Percentiles rank a stretch among this genome's conserved stretches.
Evolutionary conservation across 1,140 invertebrate genomes (phyloP).

Genomic region (Drosophila asahinai): DNA sequence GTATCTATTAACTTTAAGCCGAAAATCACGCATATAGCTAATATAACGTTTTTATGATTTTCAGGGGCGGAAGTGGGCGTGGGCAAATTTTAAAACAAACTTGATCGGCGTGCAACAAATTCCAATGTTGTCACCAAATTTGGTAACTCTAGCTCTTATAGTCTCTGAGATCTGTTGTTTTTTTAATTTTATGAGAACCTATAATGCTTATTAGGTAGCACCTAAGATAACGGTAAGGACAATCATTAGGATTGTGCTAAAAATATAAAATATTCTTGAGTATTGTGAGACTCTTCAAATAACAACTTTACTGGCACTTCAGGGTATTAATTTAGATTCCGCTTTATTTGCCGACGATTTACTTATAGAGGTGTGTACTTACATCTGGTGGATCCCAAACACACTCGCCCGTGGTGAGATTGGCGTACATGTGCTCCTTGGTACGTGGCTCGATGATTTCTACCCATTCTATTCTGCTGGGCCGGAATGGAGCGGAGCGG

Average conservation of each 20-base stretch:
- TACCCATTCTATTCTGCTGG: constrained; percentile 92
- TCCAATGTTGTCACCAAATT: no score
- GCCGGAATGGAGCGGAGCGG: constrained; percentile 14
- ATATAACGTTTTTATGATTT: no score
- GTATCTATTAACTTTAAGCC: no score
- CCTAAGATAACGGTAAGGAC: background rate
- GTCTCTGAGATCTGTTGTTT: no score
- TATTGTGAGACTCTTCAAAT: background rate
- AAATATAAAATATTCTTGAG: background rate
- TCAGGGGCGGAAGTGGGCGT: no score
- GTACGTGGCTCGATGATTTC: constrained; percentile 99
- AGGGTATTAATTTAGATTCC: background rate
- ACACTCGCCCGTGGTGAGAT: constrained; percentile 98
- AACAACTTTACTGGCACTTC: background rate
- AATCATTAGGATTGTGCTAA: background rate
- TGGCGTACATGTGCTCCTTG: constrained; percentile 99
- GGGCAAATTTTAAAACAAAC: no score
- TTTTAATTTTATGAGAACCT: background rate
- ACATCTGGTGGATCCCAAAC: constrained; percentile 97
- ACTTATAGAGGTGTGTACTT: constrained; percentile 55
- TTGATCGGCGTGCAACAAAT: no score
- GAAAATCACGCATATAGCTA: no score
- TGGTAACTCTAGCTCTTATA: no score
- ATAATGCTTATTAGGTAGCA: no score
- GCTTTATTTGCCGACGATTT: constrained; percentile 6